Evolutionary conservation across 2,113 vertebrate genomes (phyloP).

Genomic region (Pygoscelis adeliae): DNA sequence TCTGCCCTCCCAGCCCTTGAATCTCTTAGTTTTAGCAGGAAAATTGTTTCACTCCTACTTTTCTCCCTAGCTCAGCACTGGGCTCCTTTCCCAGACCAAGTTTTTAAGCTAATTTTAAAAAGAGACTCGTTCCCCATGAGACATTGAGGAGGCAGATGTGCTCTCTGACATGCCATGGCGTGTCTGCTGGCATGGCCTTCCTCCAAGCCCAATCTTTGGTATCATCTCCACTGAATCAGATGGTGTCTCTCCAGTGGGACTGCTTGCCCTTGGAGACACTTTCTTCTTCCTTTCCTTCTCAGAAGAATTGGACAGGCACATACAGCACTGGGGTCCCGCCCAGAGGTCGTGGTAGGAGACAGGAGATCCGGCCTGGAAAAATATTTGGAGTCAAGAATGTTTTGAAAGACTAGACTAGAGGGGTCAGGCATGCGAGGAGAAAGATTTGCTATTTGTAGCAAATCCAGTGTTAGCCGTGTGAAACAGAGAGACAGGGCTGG

Average conservation of each 20-base stretch:
- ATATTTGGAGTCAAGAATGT: slow-evolving; percentile 28
- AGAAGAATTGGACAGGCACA: neutral
- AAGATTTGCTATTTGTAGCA: slow-evolving; percentile 36
- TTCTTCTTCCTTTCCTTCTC: neutral
- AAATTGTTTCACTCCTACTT: neutral
- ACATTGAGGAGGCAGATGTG: neutral
- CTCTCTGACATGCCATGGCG: neutral
- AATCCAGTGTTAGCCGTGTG: neutral
- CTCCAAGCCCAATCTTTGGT: neutral
- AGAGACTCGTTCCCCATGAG: neutral
- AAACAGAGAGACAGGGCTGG: neutral
- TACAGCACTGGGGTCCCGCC: neutral
- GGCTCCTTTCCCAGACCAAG: slow-evolving; percentile 17
- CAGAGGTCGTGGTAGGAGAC: neutral
- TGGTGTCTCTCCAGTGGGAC: neutral
- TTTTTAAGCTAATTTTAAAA: neutral
- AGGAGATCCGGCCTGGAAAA: neutral
- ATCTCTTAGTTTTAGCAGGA: neutral
- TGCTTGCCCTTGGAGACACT: neutral
- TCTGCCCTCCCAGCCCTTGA: neutral
- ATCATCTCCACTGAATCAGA: neutral
- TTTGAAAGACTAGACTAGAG: slow-evolving; percentile 3
- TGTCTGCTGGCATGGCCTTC: neutral
- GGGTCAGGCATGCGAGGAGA: neutral
- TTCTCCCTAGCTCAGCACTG: neutral